phyloP scores from a whole-genome alignment of 92 coral and sea anemone species.

The Siderastrea radians region DNA sequence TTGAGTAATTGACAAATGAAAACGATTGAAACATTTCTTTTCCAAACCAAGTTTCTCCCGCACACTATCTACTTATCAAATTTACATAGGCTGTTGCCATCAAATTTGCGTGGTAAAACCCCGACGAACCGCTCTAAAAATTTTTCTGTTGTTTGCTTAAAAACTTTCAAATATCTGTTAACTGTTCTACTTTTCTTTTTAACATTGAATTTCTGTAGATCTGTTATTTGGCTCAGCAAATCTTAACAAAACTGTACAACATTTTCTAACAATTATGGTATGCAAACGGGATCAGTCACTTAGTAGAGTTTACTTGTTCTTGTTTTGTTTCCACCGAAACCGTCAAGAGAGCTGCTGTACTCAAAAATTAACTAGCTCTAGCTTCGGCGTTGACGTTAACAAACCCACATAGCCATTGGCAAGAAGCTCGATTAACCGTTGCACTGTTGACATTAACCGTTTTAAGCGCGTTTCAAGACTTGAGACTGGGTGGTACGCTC shows the following conservation, averaged over 20 bases:
- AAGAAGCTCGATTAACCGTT: neutral
- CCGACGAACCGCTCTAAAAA: neutral
- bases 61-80: neutral
- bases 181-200: neutral
- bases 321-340: neutral
- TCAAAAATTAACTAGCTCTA: neutral
- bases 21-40: neutral
- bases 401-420: neutral
- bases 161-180: neutral
- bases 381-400: neutral
- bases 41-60: too few species aligned
- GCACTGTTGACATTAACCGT: neutral
- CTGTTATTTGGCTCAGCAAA: neutral
- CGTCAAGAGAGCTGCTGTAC: slow-evolving; percentile 3
- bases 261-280: neutral
- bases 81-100: slow-evolving; percentile 1
- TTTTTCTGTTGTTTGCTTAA: neutral
- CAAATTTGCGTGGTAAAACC: slow-evolving; percentile 5
- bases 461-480: neutral
- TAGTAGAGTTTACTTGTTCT: neutral
- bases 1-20: neutral
- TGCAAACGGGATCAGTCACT: neutral
- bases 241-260: neutral
- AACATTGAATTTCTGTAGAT: neutral
- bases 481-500: neutral